A percentile compares a stretch with the other conserved stretches of the same genome.
Conservation (phyloP, 2,113 vertebrate species). For the Felis catus region DNA sequence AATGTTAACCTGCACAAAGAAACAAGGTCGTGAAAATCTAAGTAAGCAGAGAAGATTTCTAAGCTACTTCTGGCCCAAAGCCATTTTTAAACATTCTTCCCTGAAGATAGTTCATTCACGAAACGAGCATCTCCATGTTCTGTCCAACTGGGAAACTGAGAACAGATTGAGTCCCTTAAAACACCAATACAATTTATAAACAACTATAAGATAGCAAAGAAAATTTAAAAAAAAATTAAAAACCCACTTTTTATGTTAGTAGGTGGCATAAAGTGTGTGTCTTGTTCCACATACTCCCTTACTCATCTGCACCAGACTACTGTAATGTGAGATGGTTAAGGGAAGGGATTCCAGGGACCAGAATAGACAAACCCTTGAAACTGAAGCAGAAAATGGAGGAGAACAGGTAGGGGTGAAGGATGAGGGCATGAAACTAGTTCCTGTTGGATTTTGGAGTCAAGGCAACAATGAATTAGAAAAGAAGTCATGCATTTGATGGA, state of each 20-base stretch:
- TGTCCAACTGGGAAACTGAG: neutral
- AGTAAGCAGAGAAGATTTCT: neutral
- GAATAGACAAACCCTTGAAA: neutral
- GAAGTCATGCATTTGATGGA: neutral
- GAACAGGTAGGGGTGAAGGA: neutral
- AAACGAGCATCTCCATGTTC: neutral
- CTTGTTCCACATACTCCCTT: neutral
- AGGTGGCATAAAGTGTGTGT: neutral
- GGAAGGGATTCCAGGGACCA: neutral
- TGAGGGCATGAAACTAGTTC: neutral
- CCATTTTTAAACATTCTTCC: neutral
- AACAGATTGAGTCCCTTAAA: neutral
- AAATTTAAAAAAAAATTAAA: neutral
- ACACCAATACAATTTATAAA: neutral
- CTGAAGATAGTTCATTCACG: neutral
- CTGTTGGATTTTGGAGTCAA: neutral
- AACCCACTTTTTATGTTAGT: neutral
- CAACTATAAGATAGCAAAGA: neutral
- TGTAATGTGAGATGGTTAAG: neutral
- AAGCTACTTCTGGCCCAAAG: neutral
- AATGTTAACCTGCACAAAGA: neutral
- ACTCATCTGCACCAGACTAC: neutral
- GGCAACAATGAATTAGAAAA: neutral
- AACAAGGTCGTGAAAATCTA: neutral
- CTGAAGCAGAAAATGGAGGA: neutral